Conservation (phyloP, 2,113 vertebrate genomes). For the Zootoca vivipara region DNA sequence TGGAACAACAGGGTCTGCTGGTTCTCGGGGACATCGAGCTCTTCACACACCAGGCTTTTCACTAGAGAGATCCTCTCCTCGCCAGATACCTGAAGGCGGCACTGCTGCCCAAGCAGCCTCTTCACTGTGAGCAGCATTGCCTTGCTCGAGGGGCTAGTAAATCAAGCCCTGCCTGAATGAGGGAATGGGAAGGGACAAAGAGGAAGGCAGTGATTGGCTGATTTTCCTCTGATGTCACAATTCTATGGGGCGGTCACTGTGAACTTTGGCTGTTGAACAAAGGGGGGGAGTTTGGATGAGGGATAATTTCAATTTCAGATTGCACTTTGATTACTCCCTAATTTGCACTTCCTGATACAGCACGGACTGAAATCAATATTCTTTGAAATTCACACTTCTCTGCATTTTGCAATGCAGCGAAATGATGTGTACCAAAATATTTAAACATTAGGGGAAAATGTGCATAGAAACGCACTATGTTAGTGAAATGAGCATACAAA, state of each 20-base stretch:
- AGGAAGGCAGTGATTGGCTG: background rate
- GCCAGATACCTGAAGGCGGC: slow-evolving; percentile 45
- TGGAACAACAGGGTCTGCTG: slow-evolving; percentile 51
- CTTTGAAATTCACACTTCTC: too few species aligned
- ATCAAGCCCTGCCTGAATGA: slow-evolving; percentile 24
- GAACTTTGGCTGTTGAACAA: background rate
- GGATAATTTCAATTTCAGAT: too few species aligned
- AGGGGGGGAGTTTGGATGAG: too few species aligned
- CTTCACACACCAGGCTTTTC: slow-evolving; percentile 48
- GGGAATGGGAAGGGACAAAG: background rate
- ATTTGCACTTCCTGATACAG: too few species aligned
- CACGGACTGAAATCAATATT: too few species aligned
- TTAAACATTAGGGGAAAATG: too few species aligned
- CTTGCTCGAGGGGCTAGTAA: background rate
- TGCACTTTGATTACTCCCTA: too few species aligned
- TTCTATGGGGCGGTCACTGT: background rate
- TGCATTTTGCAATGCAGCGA: background rate
- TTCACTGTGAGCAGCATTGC: slow-evolving; percentile 54
- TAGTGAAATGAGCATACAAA: too few species aligned
- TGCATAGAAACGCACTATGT: too few species aligned
- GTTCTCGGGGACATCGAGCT: slow-evolving; percentile 33
- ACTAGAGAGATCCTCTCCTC: slow-evolving; percentile 49
- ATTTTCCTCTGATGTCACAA: slow-evolving; percentile 11
- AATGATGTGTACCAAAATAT: background rate
- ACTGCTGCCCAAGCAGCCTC: slow-evolving; percentile 54